phyloP scores from a whole-genome alignment of 2,113 vertebrate species.

The Actenoides hombroni region DNA sequence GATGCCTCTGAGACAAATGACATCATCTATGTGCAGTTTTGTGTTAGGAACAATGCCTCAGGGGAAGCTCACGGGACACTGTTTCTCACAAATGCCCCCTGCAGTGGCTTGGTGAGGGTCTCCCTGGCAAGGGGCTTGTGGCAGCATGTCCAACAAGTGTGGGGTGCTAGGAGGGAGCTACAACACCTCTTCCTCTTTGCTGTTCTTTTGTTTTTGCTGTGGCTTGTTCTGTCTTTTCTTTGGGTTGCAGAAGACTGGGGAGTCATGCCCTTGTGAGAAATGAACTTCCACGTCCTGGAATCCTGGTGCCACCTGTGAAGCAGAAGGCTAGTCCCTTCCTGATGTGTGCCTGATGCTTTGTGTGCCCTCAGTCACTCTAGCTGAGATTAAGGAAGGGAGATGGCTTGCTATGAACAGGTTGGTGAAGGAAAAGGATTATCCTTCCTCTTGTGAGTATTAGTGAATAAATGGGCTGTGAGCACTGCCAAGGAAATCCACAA shows the following conservation, averaged over 20 bases:
- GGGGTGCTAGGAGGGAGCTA: not conserved
- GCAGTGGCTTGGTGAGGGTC: not conserved
- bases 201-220: not conserved
- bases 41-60: not conserved
- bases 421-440: not conserved
- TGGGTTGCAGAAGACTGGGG: not conserved
- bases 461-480: not conserved
- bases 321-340: not conserved
- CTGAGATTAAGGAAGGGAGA: not conserved
- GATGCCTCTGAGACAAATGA: not conserved
- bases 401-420: not conserved
- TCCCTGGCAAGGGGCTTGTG: not conserved
- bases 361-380: not conserved
- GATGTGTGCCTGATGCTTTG: accelerated
- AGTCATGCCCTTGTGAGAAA: not conserved
- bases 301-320: not conserved
- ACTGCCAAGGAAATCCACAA: slow-evolving; percentile 17
- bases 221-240: not conserved
- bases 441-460: not conserved
- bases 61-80: not conserved
- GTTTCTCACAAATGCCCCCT: not conserved
- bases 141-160: accelerated
- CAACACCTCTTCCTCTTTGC: not conserved
- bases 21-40: not conserved
- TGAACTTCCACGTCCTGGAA: not conserved